These are phyloP conservation scores for Drosophila mojavensis DNA, from an alignment of 1,140 invertebrate genomes.

Conservation along the genomic window DNA sequence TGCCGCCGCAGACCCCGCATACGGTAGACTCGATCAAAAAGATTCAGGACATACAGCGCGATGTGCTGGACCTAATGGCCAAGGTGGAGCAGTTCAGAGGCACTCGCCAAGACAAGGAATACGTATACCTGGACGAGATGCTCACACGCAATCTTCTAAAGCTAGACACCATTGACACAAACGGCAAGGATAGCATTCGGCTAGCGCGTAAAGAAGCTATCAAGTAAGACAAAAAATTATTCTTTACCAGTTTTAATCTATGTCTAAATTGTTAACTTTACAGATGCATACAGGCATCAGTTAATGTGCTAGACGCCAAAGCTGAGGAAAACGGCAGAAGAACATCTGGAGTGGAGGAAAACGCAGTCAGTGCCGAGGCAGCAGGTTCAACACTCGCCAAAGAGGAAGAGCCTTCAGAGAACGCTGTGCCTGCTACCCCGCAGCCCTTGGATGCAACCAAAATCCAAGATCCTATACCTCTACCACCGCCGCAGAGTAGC, in stretches of 20 bases:
- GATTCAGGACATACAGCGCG: constrained; percentile 91
- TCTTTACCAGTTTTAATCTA: too few relatives aligned
- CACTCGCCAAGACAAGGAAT: constrained; percentile 91
- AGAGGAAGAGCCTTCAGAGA: constrained; percentile 12
- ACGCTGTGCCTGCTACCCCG: constrained; percentile 51
- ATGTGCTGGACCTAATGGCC: constrained; percentile 90
- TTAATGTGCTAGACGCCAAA: constrained; percentile 91
- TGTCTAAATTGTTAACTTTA: background rate
- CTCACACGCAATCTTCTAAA: constrained; percentile 95
- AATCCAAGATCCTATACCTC: constrained; percentile 72
- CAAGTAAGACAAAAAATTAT: constrained; percentile 80
- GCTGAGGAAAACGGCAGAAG: constrained; percentile 85
- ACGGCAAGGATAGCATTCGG: constrained; percentile 94
- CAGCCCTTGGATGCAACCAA: constrained; percentile 75
- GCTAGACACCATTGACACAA: constrained; percentile 95
- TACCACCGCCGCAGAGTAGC: constrained; percentile 68
- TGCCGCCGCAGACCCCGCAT: constrained; percentile 84
- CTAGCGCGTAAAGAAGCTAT: constrained; percentile 94
- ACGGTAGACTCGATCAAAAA: constrained; percentile 90
- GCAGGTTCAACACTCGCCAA: constrained; percentile 15
- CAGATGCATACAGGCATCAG: constrained; percentile 91
- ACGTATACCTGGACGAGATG: constrained; percentile 97
- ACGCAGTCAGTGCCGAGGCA: constrained; percentile 7
- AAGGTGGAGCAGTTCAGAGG: constrained; percentile 92
- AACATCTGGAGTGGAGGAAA: constrained; percentile 28